phyloP scores from a whole-genome alignment of 2,113 vertebrate species.

The Poeciliopsis retropinna region DNA sequence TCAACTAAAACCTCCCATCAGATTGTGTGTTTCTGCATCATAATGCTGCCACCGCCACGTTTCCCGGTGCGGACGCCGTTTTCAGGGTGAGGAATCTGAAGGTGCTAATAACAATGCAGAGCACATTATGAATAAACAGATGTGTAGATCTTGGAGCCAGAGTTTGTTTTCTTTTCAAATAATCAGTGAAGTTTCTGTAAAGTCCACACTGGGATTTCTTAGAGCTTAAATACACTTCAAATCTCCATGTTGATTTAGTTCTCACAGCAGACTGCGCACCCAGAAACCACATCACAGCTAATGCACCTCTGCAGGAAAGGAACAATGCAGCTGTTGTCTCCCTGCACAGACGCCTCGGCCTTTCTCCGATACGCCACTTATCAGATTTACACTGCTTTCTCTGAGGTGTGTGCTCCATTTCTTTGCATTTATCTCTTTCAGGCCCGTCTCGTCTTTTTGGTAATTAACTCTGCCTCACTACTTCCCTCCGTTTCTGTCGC shows the following conservation, averaged over 20 bases:
- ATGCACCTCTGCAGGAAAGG: slow-evolving; percentile 11
- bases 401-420: slow-evolving; percentile 10
- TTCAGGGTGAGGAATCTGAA: background rate
- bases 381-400: slow-evolving; percentile 28
- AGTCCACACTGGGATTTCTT: background rate
- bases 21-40: background rate
- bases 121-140: background rate
- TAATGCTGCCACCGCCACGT: background rate
- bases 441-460: background rate
- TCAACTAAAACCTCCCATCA: background rate
- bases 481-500: background rate
- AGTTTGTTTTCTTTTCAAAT: background rate
- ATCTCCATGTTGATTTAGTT: slow-evolving; percentile 15
- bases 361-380: slow-evolving; percentile 20
- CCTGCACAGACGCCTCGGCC: background rate
- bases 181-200: background rate
- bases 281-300: slow-evolving; percentile 34
- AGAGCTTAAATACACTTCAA: background rate
- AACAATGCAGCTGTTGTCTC: slow-evolving; percentile 1
- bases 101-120: background rate
- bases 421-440: slow-evolving; percentile 5
- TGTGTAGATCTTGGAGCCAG: background rate
- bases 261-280: slow-evolving; percentile 15
- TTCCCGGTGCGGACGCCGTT: background rate
- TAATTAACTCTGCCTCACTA: slow-evolving; percentile 15